Conservation (phyloP, 2,113 vertebrate genomes). For the Laticauda laticaudata region DNA sequence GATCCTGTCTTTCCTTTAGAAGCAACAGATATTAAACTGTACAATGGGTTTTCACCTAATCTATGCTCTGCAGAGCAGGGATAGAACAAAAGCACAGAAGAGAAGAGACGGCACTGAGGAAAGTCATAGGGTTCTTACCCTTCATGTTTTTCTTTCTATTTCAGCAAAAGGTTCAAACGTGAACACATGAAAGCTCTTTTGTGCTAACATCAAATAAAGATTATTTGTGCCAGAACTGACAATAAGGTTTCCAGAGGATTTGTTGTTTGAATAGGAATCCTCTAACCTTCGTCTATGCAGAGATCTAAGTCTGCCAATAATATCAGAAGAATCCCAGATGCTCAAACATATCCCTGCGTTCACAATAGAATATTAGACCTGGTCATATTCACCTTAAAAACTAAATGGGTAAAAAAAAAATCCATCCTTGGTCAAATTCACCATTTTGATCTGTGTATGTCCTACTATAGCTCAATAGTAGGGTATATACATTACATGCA, state of each 20-base stretch:
- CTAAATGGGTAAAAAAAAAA: background rate
- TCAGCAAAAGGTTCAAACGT: conserved; percentile 12
- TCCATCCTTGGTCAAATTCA: too few species aligned
- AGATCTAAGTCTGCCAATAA: conserved; percentile 7
- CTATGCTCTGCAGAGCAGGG: background rate
- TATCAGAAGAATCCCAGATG: background rate
- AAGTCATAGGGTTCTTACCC: conserved; percentile 22
- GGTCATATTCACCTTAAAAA: background rate
- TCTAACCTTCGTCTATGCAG: conserved; percentile 5
- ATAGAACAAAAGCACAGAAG: conserved; percentile 13
- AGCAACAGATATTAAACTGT: conserved; percentile 8
- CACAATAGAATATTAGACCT: background rate
- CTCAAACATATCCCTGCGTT: background rate
- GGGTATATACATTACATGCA: background rate
- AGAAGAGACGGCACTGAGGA: conserved; percentile 5
- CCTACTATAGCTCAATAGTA: background rate
- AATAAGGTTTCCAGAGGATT: conserved; percentile 18
- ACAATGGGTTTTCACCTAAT: conserved; percentile 14
- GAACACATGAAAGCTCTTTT: conserved; percentile 26
- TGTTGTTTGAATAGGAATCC: conserved; percentile 23
- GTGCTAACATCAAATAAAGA: conserved; percentile 26
- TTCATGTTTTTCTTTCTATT: conserved; percentile 25
- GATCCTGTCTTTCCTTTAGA: background rate
- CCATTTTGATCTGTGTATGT: background rate
- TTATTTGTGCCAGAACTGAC: conserved; percentile 29